Conservation (phyloP, 2,888 invertebrate species). For the Sarcophaga rosellei region DNA sequence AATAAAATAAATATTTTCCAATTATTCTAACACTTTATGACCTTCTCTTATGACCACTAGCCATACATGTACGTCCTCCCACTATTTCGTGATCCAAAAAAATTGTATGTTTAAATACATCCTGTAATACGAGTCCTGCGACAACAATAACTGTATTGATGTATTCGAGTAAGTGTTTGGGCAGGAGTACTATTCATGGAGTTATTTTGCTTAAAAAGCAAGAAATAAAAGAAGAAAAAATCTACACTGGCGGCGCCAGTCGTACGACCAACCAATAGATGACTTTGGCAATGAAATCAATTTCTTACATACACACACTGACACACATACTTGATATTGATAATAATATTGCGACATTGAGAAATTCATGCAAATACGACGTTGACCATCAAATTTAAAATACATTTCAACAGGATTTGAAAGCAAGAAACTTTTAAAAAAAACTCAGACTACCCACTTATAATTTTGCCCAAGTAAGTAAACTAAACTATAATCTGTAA, state of each 20-base stretch:
- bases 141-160: background rate
- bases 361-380: background rate
- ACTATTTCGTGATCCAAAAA: background rate
- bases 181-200: slow-evolving; percentile 23
- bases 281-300: slow-evolving; percentile 36
- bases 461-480: too few relatives aligned
- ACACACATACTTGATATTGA: background rate
- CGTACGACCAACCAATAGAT: background rate
- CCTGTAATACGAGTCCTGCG: background rate
- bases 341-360: background rate
- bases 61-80: too few relatives aligned
- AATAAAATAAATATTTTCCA: too few relatives aligned
- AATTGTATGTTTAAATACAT: background rate
- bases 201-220: slow-evolving; percentile 31
- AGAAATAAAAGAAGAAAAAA: background rate
- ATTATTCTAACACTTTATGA: too few relatives aligned
- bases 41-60: too few relatives aligned
- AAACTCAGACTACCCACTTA: too few relatives aligned
- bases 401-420: too few relatives aligned
- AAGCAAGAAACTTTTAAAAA: too few relatives aligned
- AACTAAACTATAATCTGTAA: background rate
- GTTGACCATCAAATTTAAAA: too few relatives aligned
- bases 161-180: too few relatives aligned
- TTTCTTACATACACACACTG: background rate
- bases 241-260: background rate